Evolutionary conservation across 1,140 invertebrate species (phyloP).

Genomic region (Cyphomyrmex costatus): DNA sequence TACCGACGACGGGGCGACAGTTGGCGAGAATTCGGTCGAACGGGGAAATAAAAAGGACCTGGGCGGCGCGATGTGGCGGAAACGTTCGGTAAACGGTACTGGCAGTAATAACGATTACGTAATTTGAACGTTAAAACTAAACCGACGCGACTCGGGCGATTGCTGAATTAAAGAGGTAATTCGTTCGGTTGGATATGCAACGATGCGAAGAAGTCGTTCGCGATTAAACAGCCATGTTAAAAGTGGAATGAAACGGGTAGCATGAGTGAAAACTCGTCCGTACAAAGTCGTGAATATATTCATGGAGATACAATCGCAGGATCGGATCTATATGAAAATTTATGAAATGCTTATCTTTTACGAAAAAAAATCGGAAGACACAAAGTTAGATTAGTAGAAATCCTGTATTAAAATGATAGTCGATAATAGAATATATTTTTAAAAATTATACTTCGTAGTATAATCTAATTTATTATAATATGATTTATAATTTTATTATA

Average conservation of each 20-base stretch:
- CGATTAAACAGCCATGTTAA: conserved; percentile 26
- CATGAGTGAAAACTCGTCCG: not conserved
- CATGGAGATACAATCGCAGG: not conserved
- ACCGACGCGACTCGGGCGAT: conserved; percentile 2
- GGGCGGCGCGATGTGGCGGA: not conserved
- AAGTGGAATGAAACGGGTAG: conserved; percentile 6
- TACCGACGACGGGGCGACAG: not conserved
- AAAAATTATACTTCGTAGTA: not conserved
- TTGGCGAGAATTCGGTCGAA: conserved; percentile 41
- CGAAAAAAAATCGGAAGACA: not conserved
- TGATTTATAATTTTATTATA: too few relatives aligned
- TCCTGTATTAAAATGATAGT: not conserved
- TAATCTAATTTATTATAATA: not conserved
- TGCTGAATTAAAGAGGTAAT: conserved; percentile 46
- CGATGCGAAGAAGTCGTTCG: conserved; percentile 10
- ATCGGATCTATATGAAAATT: not conserved
- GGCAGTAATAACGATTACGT: conserved; percentile 28
- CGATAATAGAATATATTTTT: not conserved
- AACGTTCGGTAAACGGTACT: not conserved
- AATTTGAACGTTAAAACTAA: conserved; percentile 63
- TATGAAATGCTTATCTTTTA: not conserved
- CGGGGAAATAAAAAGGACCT: conserved; percentile 47
- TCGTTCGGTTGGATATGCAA: not conserved
- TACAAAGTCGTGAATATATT: not conserved
- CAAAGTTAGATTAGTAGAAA: not conserved